phyloP scores from a whole-genome alignment of 2,797 vertebrate species.

The Dermochelys coriacea region DNA sequence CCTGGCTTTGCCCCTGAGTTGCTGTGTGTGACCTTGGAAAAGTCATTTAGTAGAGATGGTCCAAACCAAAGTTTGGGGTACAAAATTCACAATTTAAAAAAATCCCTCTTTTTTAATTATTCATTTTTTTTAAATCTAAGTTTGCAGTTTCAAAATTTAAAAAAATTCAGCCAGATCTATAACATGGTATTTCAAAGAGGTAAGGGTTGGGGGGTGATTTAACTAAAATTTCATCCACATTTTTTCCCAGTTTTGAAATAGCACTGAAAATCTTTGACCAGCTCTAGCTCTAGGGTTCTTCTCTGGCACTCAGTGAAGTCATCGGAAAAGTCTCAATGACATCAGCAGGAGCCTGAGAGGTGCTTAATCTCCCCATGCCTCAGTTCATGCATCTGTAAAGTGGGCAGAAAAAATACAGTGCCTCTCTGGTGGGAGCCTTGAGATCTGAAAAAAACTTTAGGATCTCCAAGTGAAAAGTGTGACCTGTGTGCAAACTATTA shows the following conservation, averaged over 20 bases:
- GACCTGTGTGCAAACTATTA: constrained; percentile 67
- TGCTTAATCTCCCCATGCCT: constrained; percentile 52
- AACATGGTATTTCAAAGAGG: not conserved
- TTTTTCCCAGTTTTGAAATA: not conserved
- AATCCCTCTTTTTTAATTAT: not conserved
- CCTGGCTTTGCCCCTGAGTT: not conserved
- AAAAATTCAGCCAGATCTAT: not conserved
- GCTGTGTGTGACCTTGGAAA: rapidly evolving
- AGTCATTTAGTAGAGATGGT: not conserved
- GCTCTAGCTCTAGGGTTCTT: constrained; percentile 15
- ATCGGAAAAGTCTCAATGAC: constrained; percentile 33
- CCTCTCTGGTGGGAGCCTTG: constrained; percentile 64
- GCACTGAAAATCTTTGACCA: constrained; percentile 2
- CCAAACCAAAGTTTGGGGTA: not conserved
- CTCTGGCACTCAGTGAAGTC: constrained; percentile 23
- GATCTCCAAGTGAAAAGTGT: constrained; percentile 73
- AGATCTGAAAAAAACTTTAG: constrained; percentile 71
- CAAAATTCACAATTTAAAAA: not conserved
- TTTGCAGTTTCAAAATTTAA: not conserved
- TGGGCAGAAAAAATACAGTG: constrained; percentile 51
- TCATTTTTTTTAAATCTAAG: not conserved
- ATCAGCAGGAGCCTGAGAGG: constrained; percentile 40
- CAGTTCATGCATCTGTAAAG: constrained; percentile 69
- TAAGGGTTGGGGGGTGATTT: too few relatives aligned
- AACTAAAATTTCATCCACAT: not conserved